Evolutionary conservation across 2,797 vertebrate species (phyloP).

Genomic region (Odontamblyopus lacepedii): DNA sequence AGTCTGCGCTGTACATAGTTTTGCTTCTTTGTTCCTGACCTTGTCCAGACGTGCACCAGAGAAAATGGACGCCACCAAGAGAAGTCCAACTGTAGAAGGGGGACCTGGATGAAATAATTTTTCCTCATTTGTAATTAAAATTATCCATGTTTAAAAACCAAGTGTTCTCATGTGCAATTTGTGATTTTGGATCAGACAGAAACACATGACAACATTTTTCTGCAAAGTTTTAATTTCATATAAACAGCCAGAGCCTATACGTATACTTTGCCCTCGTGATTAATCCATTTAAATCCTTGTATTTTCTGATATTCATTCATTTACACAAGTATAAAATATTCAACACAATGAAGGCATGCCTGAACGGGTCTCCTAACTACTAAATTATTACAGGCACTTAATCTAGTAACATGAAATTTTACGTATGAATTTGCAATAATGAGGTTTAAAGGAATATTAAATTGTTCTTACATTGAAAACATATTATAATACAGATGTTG

Average conservation of each 20-base stretch:
- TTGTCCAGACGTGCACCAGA: slow-evolving; percentile 6
- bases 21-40: slow-evolving; percentile 35
- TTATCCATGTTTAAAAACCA: slow-evolving; percentile 47
- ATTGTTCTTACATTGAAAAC: too few relatives aligned
- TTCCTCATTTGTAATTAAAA: slow-evolving; percentile 64
- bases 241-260: slow-evolving; percentile 32
- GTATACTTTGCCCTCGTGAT: neutral
- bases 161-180: neutral
- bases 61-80: slow-evolving; percentile 45
- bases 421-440: neutral
- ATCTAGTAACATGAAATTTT: neutral
- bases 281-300: slow-evolving; percentile 14
- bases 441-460: neutral
- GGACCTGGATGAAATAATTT: slow-evolving; percentile 38
- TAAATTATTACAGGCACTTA: slow-evolving; percentile 3
- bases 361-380: slow-evolving; percentile 6
- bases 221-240: slow-evolving; percentile 53
- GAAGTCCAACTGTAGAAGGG: slow-evolving; percentile 7
- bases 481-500: too few relatives aligned
- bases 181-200: neutral
- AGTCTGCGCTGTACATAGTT: slow-evolving; percentile 40
- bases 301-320: slow-evolving; percentile 7
- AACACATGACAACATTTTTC: slow-evolving; percentile 20
- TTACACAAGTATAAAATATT: slow-evolving; percentile 24
- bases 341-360: slow-evolving; percentile 49